phyloP scores from a whole-genome alignment of 2,113 vertebrate genomes.

The Ochotona curzoniae region DNA sequence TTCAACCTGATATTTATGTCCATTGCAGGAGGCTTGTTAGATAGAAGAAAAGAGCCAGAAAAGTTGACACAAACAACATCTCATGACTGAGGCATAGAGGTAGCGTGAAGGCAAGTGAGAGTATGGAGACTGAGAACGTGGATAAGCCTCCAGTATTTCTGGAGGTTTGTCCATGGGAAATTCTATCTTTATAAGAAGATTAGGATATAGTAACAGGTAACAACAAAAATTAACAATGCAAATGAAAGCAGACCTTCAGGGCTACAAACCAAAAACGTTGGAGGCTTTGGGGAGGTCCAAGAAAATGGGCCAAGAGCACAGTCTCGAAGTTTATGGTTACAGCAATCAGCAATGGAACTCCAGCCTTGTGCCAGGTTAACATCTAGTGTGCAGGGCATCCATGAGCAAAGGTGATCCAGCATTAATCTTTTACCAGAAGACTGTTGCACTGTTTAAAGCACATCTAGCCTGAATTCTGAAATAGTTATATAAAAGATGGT shows the following conservation, averaged over 20 bases:
- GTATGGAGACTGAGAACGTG: background rate
- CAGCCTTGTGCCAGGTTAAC: background rate
- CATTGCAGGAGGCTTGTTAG: slow-evolving; percentile 22
- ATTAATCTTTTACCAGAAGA: slow-evolving; percentile 5
- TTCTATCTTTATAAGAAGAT: background rate
- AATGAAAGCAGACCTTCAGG: background rate
- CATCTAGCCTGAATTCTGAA: slow-evolving; percentile 22
- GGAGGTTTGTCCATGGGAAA: slow-evolving; percentile 14
- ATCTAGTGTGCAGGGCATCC: background rate
- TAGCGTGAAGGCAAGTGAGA: background rate
- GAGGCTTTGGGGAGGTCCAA: background rate
- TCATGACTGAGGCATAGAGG: background rate
- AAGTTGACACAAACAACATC: background rate
- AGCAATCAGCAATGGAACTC: background rate
- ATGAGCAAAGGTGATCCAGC: background rate
- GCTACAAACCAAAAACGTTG: background rate
- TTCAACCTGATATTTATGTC: slow-evolving; percentile 18
- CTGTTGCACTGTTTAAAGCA: background rate
- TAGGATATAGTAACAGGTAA: background rate
- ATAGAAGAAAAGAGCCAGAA: slow-evolving; percentile 42
- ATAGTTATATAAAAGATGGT: background rate
- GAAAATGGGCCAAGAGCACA: background rate
- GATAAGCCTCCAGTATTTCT: background rate
- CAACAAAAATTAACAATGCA: slow-evolving; percentile 8
- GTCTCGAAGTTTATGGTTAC: background rate